These are phyloP conservation scores for Lampris megalopsis DNA, from an alignment of 2,113 vertebrate genomes.

Conservation along the genomic window DNA sequence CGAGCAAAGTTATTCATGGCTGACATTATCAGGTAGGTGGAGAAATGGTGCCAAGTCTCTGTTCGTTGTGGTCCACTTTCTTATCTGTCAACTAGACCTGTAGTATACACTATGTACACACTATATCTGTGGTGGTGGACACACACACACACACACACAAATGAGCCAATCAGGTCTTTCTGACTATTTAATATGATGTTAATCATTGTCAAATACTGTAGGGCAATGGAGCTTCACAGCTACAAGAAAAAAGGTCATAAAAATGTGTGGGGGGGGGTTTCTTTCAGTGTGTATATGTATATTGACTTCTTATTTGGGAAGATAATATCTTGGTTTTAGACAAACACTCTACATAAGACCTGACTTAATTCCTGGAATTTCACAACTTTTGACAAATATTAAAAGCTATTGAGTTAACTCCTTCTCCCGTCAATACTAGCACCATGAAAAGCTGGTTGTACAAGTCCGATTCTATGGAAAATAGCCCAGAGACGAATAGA, in stretches of 20 bases:
- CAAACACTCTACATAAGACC: not conserved
- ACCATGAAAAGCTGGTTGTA: conserved; percentile 39
- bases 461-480: conserved; percentile 38
- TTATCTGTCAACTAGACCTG: conserved; percentile 35
- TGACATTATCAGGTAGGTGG: conserved; percentile 58
- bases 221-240: not conserved
- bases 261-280: too few relatives aligned
- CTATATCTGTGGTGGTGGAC: not conserved
- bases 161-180: too few relatives aligned
- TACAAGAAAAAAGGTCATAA: not conserved
- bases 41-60: conserved; percentile 27
- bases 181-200: not conserved
- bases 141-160: not conserved
- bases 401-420: not conserved
- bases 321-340: not conserved
- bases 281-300: too few relatives aligned
- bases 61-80: conserved; percentile 7
- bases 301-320: not conserved
- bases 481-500: conserved; percentile 1
- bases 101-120: conserved; percentile 5
- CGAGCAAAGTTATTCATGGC: conserved; percentile 38
- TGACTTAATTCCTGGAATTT: not conserved
- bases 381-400: not conserved
- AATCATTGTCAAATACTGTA: not conserved
- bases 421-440: conserved; percentile 13